Evolutionary conservation across 2,113 vertebrate species (phyloP).

Genomic region (Callospermophilus lateralis): DNA sequence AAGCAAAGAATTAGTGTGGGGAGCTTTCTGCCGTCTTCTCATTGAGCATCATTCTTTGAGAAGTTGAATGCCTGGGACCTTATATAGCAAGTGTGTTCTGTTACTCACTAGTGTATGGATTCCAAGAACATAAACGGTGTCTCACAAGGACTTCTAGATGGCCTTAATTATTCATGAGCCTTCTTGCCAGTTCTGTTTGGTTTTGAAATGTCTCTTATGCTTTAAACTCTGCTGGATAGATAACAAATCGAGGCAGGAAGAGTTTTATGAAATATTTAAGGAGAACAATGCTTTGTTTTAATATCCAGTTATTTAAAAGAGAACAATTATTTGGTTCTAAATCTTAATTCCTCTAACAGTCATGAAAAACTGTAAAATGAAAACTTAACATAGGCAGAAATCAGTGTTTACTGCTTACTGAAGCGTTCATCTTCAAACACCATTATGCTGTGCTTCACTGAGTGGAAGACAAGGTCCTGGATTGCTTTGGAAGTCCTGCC

Average conservation of each 20-base stretch:
- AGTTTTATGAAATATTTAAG: not conserved
- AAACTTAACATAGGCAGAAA: slow-evolving; percentile 55
- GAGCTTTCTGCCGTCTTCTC: not conserved
- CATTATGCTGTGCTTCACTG: not conserved
- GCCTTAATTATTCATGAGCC: slow-evolving; percentile 64
- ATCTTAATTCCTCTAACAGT: slow-evolving; percentile 14
- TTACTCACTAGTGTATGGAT: not conserved
- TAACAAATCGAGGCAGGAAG: slow-evolving; percentile 31
- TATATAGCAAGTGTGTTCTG: not conserved
- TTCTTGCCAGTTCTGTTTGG: slow-evolving; percentile 17
- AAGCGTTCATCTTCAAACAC: not conserved
- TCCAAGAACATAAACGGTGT: slow-evolving; percentile 38
- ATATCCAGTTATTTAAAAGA: slow-evolving; percentile 65
- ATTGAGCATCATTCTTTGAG: not conserved
- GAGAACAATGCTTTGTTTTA: slow-evolving; percentile 52
- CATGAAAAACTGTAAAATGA: slow-evolving; percentile 31
- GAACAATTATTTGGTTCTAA: slow-evolving; percentile 48
- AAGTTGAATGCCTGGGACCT: not conserved
- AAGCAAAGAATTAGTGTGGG: slow-evolving; percentile 23
- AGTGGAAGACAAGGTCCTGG: not conserved
- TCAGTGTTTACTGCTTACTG: slow-evolving; percentile 8
- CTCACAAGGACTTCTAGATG: not conserved
- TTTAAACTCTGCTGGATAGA: slow-evolving; percentile 31
- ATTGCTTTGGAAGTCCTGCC: not conserved
- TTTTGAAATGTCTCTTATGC: slow-evolving; percentile 29